Evolutionary conservation across 2,888 invertebrate species (phyloP), one percentile per base, ranked within the genome.

Genomic region (Epiblema foenella): DNA sequence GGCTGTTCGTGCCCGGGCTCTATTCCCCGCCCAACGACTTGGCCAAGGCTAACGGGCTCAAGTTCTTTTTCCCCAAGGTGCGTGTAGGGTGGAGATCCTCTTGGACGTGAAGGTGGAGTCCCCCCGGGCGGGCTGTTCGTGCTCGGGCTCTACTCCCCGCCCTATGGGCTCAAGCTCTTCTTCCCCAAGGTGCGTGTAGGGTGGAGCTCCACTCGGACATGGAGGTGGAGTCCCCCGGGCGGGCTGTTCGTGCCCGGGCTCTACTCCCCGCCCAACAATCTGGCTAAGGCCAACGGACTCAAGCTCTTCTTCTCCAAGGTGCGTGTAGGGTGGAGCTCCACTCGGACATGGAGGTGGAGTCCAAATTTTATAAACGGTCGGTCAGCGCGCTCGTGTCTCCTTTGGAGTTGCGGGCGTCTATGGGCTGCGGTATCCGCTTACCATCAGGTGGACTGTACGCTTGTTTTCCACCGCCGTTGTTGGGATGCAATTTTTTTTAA

Each of bases 201-300:
- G 76, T 88, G 18, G 87, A 80, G 18, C 93, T 92, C 75, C 79
- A 91, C 73, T 93, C 92, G 0, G 90, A 92, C 69, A 79, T 89
- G 3, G 85, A 85, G 0, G 69, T 92, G 0, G 92, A 92, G 57
- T 0, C 93, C 93, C 0, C 88, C 90, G 0, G 92, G 90, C 0
- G 93, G 93, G 0, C 80, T 91, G 49, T 88, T 93, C 71, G 90
- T 93, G 17, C 93, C 93, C 0, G 93, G 93, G 0, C 75, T 93
- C n/a, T 93, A 93, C 72, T 60, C 85, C 0, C 93, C 93, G 0
- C 83, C 88, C 9, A 93, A 93, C 67, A 87, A 90, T 9, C 82
- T 93, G 33, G 88, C 90, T 0, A 91, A 88, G 69, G 86, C 93
- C 0, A 91, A 91, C 56, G 92, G 85, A 11, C 78, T 93, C 0